phyloP scores from a whole-genome alignment of 2,888 invertebrate species.

The Lithodes maja region DNA sequence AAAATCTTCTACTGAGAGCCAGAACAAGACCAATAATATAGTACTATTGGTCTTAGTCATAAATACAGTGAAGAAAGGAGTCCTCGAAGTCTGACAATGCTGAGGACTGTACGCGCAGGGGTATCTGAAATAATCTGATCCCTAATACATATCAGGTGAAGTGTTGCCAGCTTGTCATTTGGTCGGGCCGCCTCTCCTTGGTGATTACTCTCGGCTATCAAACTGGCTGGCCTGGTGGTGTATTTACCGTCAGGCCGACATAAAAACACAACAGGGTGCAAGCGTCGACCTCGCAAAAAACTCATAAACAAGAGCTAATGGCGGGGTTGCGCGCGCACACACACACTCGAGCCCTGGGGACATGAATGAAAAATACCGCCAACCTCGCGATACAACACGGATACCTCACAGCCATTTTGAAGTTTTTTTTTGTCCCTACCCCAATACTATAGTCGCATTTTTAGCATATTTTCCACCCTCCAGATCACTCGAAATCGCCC shows the following conservation, averaged over 20 bases:
- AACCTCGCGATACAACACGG: constrained; percentile 21
- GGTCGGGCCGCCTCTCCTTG: neutral
- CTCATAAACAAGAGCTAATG: constrained; percentile 58
- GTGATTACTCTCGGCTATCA: constrained; percentile 58
- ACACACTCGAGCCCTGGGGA: constrained; percentile 49
- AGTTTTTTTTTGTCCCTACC: neutral
- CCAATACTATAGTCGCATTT: neutral
- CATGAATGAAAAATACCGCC: constrained; percentile 45
- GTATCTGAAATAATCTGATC: constrained; percentile 32
- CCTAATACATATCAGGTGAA: constrained; percentile 51
- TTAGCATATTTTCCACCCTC: neutral
- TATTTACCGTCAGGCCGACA: constrained; percentile 52
- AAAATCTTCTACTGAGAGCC: no score
- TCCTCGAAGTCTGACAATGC: no score
- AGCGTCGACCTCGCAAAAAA: constrained; percentile 51
- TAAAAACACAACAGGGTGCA: constrained; percentile 55
- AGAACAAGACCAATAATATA: no score
- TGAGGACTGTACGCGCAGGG: neutral
- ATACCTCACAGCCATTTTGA: constrained; percentile 14
- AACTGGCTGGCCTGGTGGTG: constrained; percentile 32
- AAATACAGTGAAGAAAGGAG: no score
- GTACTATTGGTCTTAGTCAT: no score
- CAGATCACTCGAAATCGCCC: neutral
- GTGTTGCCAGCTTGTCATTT: constrained; percentile 57
- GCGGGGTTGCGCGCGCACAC: constrained; percentile 51